Conservation (phyloP, 2,113 vertebrate species). For the Cercopithecus mona region DNA sequence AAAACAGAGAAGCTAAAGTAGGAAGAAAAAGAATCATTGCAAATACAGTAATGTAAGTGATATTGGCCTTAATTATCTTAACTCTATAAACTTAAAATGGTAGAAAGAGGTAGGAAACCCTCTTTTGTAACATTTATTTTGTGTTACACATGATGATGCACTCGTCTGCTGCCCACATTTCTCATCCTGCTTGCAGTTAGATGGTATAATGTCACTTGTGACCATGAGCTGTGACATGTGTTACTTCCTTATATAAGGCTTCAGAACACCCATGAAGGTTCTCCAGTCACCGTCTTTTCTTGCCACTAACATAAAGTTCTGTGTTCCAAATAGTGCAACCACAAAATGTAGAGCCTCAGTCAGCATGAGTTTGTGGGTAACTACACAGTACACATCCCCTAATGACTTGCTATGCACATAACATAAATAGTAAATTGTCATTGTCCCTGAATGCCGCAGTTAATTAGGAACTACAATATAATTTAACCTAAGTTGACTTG, state of each 20-base stretch:
- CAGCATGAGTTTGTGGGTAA: neutral
- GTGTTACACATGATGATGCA: neutral
- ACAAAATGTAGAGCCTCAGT: neutral
- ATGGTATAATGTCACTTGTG: neutral
- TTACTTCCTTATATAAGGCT: neutral
- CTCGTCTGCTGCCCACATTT: neutral
- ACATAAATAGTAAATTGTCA: neutral
- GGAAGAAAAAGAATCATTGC: neutral
- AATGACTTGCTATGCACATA: neutral
- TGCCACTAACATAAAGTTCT: neutral
- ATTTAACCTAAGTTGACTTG: neutral
- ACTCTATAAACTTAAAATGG: neutral
- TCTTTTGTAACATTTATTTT: neutral
- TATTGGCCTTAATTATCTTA: neutral
- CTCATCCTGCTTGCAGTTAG: neutral
- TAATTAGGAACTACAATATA: neutral
- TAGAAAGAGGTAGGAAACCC: neutral
- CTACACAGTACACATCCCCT: neutral
- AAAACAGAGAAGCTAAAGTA: neutral
- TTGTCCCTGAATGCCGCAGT: neutral
- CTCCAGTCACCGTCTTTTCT: neutral
- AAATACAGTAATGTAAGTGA: neutral
- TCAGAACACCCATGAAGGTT: neutral
- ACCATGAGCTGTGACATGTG: neutral
- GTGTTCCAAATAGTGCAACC: neutral